A percentile compares a stretch with the other conserved stretches of the same genome.
phyloP scores from a whole-genome alignment of 2,888 invertebrate genomes.

The Cheilosia vernalis region DNA sequence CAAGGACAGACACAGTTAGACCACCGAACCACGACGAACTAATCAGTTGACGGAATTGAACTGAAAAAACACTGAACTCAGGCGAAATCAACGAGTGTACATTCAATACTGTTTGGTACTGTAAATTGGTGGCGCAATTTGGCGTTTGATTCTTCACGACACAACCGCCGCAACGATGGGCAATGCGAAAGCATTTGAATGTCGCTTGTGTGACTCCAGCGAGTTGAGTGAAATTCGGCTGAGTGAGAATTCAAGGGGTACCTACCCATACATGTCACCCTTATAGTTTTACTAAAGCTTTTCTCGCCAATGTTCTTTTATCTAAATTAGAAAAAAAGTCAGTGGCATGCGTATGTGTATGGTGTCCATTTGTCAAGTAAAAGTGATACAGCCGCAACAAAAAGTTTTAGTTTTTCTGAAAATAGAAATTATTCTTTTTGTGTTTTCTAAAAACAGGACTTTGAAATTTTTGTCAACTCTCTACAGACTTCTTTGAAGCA shows the following conservation, averaged over 20 bases:
- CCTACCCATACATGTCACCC: conserved; percentile 19
- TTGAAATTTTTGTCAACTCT: no score
- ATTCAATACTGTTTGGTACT: no score
- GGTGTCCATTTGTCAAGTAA: background rate
- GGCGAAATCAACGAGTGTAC: conserved; percentile 10
- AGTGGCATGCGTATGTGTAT: background rate
- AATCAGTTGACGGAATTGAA: conserved; percentile 63
- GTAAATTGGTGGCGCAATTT: conserved; percentile 21
- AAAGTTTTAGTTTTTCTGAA: background rate
- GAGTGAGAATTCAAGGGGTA: background rate
- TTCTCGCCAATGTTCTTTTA: background rate
- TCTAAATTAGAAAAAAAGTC: background rate
- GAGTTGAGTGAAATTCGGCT: background rate
- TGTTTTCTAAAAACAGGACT: no score
- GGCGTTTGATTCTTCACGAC: conserved; percentile 6
- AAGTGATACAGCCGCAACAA: background rate
- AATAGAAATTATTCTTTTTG: no score
- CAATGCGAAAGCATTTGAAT: conserved; percentile 41
- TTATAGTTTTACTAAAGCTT: conserved; percentile 5
- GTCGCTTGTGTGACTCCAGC: conserved; percentile 27
- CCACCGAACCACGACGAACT: conserved; percentile 64
- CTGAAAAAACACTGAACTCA: conserved; percentile 40
- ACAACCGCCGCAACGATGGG: no score
- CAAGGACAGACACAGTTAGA: conserved; percentile 40
- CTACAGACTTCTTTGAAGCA: no score